phyloP scores from a whole-genome alignment of 2,113 vertebrate genomes.

The Fulica atra region DNA sequence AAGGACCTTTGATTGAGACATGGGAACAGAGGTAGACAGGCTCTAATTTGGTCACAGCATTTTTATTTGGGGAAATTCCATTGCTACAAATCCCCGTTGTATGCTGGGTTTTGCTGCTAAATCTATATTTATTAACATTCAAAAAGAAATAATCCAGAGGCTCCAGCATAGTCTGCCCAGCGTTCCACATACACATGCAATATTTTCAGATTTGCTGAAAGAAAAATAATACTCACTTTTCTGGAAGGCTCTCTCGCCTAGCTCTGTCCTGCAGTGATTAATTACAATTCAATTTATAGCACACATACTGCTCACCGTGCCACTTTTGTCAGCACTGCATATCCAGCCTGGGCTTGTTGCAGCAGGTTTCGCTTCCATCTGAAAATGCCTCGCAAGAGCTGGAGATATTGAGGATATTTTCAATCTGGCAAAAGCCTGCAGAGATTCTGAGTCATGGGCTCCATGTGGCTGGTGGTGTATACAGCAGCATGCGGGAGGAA shows the following conservation, averaged over 20 bases:
- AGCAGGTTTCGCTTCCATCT: not conserved
- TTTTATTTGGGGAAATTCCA: slow-evolving; percentile 3
- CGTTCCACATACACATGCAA: not conserved
- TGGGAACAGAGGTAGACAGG: slow-evolving; percentile 12
- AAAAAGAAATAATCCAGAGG: slow-evolving; percentile 1
- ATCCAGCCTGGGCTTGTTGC: not conserved
- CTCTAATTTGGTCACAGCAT: not conserved
- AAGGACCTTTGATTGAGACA: slow-evolving; percentile 16
- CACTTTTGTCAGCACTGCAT: not conserved
- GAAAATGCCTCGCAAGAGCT: not conserved
- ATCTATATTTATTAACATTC: slow-evolving; percentile 35
- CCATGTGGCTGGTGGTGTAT: not conserved
- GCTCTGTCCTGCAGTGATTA: not conserved
- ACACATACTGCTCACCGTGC: not conserved
- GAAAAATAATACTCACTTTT: not conserved
- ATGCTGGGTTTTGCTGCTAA: not conserved
- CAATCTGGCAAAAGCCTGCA: not conserved
- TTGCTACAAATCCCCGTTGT: not conserved
- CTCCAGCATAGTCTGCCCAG: not conserved
- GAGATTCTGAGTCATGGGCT: not conserved
- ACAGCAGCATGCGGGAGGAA: not conserved
- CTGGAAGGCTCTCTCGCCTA: not conserved
- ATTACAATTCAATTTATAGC: not conserved
- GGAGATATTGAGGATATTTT: not conserved
- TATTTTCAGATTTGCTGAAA: slow-evolving; percentile 5